Evolutionary conservation across 2,113 vertebrate genomes (phyloP), one percentile per base, ranked within the genome.

Genomic region (Lepisosteus oculatus): DNA sequence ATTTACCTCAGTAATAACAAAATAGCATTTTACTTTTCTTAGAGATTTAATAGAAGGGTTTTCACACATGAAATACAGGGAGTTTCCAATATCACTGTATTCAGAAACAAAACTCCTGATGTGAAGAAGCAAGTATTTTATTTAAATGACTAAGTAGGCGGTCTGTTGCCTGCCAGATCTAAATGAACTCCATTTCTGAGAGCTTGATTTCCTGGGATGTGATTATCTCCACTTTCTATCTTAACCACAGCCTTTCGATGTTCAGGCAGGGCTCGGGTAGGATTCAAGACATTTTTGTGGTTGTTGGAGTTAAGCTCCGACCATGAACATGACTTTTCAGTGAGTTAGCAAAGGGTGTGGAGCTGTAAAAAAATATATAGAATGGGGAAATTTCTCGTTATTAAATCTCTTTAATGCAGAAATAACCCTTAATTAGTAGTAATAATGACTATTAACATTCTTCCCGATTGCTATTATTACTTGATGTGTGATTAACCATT

Each of bases 101-200:
- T 29, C 29, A 29, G 29, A 29, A 29, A 29, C 2, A 29, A 29
- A 29, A 29, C 29, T 29, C 29, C 2, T 72, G 71, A 73, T 69
- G 80, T 61, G 77, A 84, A 83, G 78, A 89, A 80, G 84, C 79
- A 80, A 78, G 68, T 83, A 78, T 90, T 85, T 87, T 89, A 79
- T 80, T 85, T 90, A 86, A 83, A 80, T 72, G 84, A 88, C 90
- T 88, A 86, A 90, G 85, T 87, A 84, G 88, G 88, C 85, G 74
- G 43, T 76, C 84, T 86, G 80, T 73, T 41, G 41, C 80, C 29
- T 85, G 85, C 87, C 87, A 90, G 89, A 90, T 77, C 82, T 86
- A 88, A 90, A 91, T 87, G 88, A 89, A 91, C 89, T 91, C 90
- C 89, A 85, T 86, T 79, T 88, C 80, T 81, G 83, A 85, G 82